Evolutionary conservation across 2,797 vertebrate genomes (phyloP), one percentile per base, ranked within the genome.

Genomic region (Hylomyscus alleni): DNA sequence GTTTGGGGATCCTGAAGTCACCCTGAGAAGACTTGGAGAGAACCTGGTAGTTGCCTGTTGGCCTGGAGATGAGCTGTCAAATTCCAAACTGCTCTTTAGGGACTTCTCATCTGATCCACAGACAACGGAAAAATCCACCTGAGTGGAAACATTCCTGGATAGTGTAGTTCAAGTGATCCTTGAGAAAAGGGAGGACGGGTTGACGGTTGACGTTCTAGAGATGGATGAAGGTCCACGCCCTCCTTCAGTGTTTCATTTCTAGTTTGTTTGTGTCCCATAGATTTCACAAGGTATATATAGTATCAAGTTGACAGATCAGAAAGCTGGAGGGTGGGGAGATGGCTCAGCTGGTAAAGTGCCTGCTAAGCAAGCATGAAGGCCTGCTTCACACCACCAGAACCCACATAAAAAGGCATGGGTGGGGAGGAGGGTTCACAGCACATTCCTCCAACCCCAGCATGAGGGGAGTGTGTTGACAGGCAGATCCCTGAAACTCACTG

Each of bases 221-320:
- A 3, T 34, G 34, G 37, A 75, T 78, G 44, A 31, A 72, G 67
- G 34, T 50, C 47, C 62, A 85, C n/a, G 89, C 1, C 34, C 47
- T 90, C 60, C n/a, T 95, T 75, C 75, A 85, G 13, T 34, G 1
- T 82, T 95, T 87, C 14, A 20, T 96, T 95, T 34, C 58, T 76
- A 10, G 47, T 86, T 88, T 92, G 72, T 88, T 95, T 60, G 76
- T 88, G 95, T 94, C 10, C 52, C 47, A 17, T 84, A 52, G 94
- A 76, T 47, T 92, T 96, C 20, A 91, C 73, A 89, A 92, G 37
- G 52, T 95, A 54, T 77, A 54, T 67, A 40, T 84, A 76, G 83
- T 95, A 82, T 47, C 47, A 82, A 4, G 72, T 54, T 54, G 84
- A 62, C 92, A 77, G 60, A 81, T 47, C 44, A 65, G 67, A 37